These are phyloP conservation scores for Coenonympha glycerion DNA, from an alignment of 2,888 invertebrate genomes.

Conservation along the genomic window DNA sequence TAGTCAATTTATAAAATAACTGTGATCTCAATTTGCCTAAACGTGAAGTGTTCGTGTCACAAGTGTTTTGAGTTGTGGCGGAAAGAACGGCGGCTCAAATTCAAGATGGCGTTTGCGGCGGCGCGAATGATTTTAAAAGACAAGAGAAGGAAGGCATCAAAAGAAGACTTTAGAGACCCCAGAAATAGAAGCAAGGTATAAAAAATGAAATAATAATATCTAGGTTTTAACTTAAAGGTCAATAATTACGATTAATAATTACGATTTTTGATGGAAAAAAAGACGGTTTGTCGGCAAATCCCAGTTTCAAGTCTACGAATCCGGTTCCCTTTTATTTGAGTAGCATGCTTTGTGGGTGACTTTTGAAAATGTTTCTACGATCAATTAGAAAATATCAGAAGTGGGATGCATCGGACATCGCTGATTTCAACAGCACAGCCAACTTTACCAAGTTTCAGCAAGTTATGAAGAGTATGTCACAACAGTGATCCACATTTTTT, in stretches of 20 bases:
- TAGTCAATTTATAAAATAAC: conserved; percentile 31
- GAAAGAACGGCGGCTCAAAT: background rate
- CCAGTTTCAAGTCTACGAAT: too few relatives aligned
- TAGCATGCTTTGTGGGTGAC: too few relatives aligned
- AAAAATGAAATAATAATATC: background rate
- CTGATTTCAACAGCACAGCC: background rate
- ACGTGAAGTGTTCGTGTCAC: conserved; percentile 27
- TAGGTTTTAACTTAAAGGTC: too few relatives aligned
- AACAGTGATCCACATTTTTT: too few relatives aligned
- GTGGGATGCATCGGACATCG: background rate
- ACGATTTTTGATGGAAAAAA: too few relatives aligned
- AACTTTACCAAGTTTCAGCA: too few relatives aligned
- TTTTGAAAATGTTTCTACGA: too few relatives aligned
- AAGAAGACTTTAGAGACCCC: conserved; percentile 83
- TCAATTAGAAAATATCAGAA: conserved; percentile 1
- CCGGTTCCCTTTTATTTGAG: too few relatives aligned
- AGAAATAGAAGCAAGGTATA: conserved; percentile 87
- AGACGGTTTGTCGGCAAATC: too few relatives aligned
- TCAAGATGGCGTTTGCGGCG: conserved; percentile 87
- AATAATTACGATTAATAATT: too few relatives aligned
- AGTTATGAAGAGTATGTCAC: too few relatives aligned
- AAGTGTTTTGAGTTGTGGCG: conserved; percentile 15
- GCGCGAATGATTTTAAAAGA: conserved; percentile 90
- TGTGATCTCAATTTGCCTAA: conserved; percentile 28
- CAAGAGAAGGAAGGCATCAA: conserved; percentile 86